Evolutionary conservation across 2,888 invertebrate species (phyloP).

Genomic region (Hemithea aestivaria): DNA sequence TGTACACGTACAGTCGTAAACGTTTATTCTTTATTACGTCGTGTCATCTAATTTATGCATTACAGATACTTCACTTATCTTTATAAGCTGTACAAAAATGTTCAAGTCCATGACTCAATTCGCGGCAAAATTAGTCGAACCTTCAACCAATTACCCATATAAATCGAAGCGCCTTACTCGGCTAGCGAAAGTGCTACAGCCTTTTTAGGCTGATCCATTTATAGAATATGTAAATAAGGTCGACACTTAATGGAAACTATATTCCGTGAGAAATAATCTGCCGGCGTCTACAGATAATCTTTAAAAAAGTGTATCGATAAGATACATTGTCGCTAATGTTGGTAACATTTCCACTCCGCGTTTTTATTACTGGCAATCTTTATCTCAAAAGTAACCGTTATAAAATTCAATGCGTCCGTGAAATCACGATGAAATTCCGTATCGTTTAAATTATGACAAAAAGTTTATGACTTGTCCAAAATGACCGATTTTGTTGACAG

Average conservation of each 20-base stretch:
- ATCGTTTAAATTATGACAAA: constrained; percentile 15
- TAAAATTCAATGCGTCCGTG: constrained; percentile 24
- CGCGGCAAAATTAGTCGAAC: constrained; percentile 25
- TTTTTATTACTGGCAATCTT: too few species aligned
- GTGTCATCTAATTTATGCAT: too few species aligned
- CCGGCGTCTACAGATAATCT: constrained; percentile 25
- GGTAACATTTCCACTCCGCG: too few species aligned
- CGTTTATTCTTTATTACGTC: too few species aligned
- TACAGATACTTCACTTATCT: too few species aligned
- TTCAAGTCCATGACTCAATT: constrained; percentile 3
- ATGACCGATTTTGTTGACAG: constrained; percentile 7
- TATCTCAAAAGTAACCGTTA: constrained; percentile 5
- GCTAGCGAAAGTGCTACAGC: constrained; percentile 26
- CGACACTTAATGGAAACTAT: constrained; percentile 38
- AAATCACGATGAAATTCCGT: constrained; percentile 22
- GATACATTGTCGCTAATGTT: constrained; percentile 3
- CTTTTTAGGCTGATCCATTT: constrained; percentile 24
- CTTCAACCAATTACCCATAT: constrained; percentile 31
- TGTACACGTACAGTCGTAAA: too few species aligned
- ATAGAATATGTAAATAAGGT: constrained; percentile 38
- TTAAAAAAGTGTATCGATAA: constrained; percentile 15
- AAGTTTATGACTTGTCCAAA: constrained; percentile 10
- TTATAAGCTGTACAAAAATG: not conserved
- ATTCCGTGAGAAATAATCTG: constrained; percentile 43
- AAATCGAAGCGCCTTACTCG: constrained; percentile 24